Conservation (phyloP, 2,113 vertebrate species). For the Otolemur garnettii region DNA sequence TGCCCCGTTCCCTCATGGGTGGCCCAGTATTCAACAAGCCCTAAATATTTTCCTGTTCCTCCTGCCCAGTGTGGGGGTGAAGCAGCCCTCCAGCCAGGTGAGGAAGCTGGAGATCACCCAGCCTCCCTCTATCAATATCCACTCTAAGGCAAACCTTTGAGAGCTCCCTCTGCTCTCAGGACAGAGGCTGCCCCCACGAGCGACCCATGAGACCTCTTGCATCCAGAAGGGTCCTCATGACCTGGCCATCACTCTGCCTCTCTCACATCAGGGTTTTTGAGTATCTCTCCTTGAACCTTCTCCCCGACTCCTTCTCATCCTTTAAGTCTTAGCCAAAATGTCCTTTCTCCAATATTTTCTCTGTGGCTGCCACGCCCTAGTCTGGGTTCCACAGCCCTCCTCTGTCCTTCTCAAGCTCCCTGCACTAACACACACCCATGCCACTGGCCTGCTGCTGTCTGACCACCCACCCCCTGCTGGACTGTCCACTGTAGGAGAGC, state of each 20-base stretch:
- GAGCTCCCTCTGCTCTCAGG: background rate
- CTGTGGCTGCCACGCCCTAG: background rate
- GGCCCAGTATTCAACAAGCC: background rate
- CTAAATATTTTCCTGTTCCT: background rate
- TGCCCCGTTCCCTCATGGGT: background rate
- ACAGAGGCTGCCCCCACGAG: background rate
- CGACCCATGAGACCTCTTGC: no score
- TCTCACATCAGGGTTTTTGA: background rate
- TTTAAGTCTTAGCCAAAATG: background rate
- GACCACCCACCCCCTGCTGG: background rate
- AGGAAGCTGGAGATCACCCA: background rate
- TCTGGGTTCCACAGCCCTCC: background rate
- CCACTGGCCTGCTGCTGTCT: background rate
- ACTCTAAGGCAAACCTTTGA: background rate
- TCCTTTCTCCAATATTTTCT: constrained; percentile 13
- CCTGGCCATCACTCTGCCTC: background rate
- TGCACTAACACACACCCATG: background rate
- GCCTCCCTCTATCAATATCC: background rate
- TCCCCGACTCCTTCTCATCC: background rate
- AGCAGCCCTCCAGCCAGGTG: background rate
- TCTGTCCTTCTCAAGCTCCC: background rate
- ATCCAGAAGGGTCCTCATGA: background rate
- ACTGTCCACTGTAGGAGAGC: background rate
- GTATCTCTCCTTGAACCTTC: background rate
- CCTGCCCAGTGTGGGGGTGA: background rate